Evolutionary conservation across 2,888 invertebrate species (phyloP), one percentile per base, ranked within the genome.

Genomic region (Hypomecis punctinalis): DNA sequence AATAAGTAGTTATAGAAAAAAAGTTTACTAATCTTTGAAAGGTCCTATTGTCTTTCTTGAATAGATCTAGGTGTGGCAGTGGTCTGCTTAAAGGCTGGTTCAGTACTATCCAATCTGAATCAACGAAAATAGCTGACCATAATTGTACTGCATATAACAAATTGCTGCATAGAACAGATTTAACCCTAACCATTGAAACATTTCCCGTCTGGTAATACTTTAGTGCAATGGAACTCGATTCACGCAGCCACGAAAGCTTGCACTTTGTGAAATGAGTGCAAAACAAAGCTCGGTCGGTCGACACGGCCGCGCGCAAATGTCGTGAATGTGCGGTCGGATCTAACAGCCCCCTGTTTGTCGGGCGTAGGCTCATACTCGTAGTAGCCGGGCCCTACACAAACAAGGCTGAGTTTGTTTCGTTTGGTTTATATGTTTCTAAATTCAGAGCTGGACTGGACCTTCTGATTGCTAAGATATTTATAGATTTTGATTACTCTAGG

Each of bases 191-290:
- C 23, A 23, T 23, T 23, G 23, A 23, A 23, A 23, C 23, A 23
- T 23, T 23, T 23, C 23, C 1, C 23, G 78, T 75, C 79, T 78
- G 81, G 76, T 77, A 78, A 83, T 82, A 81, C 82, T 83, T 82
- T 81, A 82, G 80, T 82, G 78, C 82, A 80, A 79, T 82, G 82
- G 82, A 83, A 81, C 79, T 78, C 76, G 76, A 77, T 86, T 83
- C 78, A 80, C 79, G 83, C 82, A 81, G 84, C 75, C 76, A 80
- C 75, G 78, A 86, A 88, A 86, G 85, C 85, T 89, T 88, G 87
- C 88, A 87, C 88, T 89, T 86, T 87, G 85, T 83, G 79, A 83
- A 89, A 89, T 88, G 89, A 89, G 80, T 83, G 81, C 82, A 77
- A 85, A 89, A 88, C 87, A 81, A 84, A 79, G 78, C 76, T 75